These are phyloP conservation scores for Brenthis ino DNA, from an alignment of 2,888 invertebrate species.

Conservation along the genomic window DNA sequence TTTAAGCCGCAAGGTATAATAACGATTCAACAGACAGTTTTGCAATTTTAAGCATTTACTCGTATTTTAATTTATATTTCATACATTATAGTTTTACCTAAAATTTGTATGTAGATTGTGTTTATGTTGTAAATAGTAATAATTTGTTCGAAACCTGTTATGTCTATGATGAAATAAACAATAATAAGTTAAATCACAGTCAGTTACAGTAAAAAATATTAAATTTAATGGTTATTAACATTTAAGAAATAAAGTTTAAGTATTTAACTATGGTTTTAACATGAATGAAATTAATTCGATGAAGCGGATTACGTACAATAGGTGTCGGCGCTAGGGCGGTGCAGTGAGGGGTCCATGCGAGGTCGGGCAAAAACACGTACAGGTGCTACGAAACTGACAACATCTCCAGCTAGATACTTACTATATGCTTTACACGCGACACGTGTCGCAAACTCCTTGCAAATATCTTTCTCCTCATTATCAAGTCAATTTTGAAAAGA, in stretches of 20 bases:
- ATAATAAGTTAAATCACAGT: background rate
- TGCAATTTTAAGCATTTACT: background rate
- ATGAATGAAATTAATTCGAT: constrained; percentile 20
- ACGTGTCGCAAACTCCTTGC: constrained; percentile 35
- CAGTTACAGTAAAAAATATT: too few species aligned
- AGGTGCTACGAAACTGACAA: constrained; percentile 63
- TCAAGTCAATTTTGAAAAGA: constrained; percentile 45
- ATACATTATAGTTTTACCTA: background rate
- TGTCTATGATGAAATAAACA: background rate
- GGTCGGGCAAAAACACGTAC: constrained; percentile 52
- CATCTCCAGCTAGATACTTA: constrained; percentile 70
- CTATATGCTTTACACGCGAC: constrained; percentile 36
- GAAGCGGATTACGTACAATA: constrained; percentile 32
- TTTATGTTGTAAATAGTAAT: background rate
- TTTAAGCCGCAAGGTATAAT: constrained; percentile 15
- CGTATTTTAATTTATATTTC: background rate
- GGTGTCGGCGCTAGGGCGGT: constrained; percentile 42
- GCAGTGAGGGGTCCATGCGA: constrained; percentile 50
- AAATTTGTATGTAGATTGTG: background rate
- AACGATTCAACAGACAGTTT: constrained; percentile 9
- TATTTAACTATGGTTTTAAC: background rate
- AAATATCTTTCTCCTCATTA: constrained; percentile 64
- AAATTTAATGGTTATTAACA: background rate
- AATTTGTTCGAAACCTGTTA: background rate
- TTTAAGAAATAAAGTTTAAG: constrained; percentile 12